Base-by-base conservation (phyloP, 1,140 invertebrate species). In the Formica exsecta region DNA sequence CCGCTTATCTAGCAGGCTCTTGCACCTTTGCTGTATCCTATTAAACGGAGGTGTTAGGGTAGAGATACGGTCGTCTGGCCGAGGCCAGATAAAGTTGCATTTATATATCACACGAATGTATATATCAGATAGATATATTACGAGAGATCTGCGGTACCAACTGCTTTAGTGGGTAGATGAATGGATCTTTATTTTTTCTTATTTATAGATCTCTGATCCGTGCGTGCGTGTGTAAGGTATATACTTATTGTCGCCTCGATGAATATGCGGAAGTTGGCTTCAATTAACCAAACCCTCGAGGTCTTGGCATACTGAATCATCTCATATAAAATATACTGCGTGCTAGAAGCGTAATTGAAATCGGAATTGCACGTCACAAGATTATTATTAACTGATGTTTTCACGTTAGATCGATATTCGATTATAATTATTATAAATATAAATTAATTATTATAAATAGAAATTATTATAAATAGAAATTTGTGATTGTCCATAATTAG, bases 211-310 rank as follows among this genome's bases (percentile, higher is more conserved):
- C 29, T 29, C n/a, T 41, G 73, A 75, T 61, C 8, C 8, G 62
- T 19, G 32, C 16, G n/a, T 22, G 44, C 19, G 36, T 13, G 11
- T 41, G 6, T 16, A 25, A 5, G 16, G 32, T 32, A 32, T 32
- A 11, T 41, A 68, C 16, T 22, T 57, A 22, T 25, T 54, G 64
- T 70, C 77, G 36, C 44, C 29, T 77, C 57, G 77, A 81, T 59
- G 22, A 36, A 80, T 81, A 59, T 19, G 51, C 44, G 65, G 51
- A 81, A 81, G 77, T 71, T 59, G 65, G 36, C 65, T 59, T 71
- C 11, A 71, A 81, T 81, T 71, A 81, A 71, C 77, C 22, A 71
- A 81, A 81, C 36, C 22, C 65, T 59, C 51, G 65, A 36, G 36
- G 19, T 70, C 19, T 41, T 57, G 59, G 29, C 29, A 7, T 32